Conservation (phyloP, 2,888 invertebrate species). For the Mesorhabditis sp. region DNA sequence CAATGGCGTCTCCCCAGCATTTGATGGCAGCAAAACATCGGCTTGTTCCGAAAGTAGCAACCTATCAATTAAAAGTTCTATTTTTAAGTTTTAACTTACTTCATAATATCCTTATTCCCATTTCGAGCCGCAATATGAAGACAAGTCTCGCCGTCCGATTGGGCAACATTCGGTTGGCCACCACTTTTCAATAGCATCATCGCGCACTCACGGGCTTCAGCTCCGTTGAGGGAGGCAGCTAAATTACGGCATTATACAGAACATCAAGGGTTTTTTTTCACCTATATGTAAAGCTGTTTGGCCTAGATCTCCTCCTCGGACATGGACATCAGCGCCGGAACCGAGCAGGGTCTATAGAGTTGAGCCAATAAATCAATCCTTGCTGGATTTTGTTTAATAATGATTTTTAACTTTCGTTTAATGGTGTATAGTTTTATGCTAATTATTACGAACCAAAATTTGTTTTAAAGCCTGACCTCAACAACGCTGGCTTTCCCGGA, state of each 20-base stretch:
- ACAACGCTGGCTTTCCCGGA: conserved; percentile 59
- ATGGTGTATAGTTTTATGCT: too few relatives aligned
- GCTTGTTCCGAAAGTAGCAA: conserved; percentile 88
- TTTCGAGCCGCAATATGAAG: conserved; percentile 90
- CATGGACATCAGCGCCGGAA: conserved; percentile 93
- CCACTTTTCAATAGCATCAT: conserved; percentile 96
- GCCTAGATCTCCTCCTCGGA: conserved; percentile 71
- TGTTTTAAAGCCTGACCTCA: conserved; percentile 18
- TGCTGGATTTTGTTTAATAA: too few relatives aligned
- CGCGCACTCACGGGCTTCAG: conserved; percentile 84
- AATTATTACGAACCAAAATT: too few relatives aligned
- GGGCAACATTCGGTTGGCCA: conserved; percentile 88
- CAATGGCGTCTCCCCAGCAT: conserved; percentile 84
- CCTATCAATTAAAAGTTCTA: conserved; percentile 58
- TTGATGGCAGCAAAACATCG: conserved; percentile 77
- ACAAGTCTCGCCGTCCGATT: conserved; percentile 90
- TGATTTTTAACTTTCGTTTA: too few relatives aligned
- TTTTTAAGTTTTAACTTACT: conserved; percentile 17
- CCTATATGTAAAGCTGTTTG: conserved; percentile 97
- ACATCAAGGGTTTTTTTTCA: conserved; percentile 59
- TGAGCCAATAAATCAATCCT: too few relatives aligned
- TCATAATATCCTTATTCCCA: conserved; percentile 78
- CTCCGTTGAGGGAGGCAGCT: conserved; percentile 43
- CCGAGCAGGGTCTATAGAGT: conserved; percentile 69
- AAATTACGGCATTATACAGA: conserved; percentile 4